Evolutionary conservation across 2,113 vertebrate genomes (phyloP).

Genomic region (Leuciscus idus): DNA sequence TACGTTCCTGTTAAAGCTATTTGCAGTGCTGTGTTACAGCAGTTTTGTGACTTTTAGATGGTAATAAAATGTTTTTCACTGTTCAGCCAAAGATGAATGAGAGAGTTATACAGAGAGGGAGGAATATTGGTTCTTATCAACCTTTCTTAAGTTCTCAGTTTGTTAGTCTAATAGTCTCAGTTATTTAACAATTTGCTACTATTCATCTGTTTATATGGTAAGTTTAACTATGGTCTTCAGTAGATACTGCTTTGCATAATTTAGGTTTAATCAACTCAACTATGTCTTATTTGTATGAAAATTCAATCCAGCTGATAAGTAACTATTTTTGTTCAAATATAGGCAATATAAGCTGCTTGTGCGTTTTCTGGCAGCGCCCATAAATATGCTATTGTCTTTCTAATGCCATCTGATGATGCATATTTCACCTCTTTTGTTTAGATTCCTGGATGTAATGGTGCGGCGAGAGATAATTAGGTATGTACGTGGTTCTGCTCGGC

Average conservation of each 20-base stretch:
- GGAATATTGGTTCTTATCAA: background rate
- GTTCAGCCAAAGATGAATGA: slow-evolving; percentile 16
- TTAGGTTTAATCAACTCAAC: background rate
- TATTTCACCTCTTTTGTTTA: slow-evolving; percentile 39
- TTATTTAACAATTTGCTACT: background rate
- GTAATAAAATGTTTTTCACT: slow-evolving; percentile 23
- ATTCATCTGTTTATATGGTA: background rate
- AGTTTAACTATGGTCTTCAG: background rate
- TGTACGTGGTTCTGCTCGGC: slow-evolving; percentile 20
- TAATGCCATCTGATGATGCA: background rate
- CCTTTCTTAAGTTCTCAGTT: background rate
- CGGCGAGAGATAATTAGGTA: slow-evolving; percentile 32
- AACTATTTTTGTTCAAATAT: background rate
- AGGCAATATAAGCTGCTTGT: background rate
- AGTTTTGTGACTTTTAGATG: background rate
- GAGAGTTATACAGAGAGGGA: background rate
- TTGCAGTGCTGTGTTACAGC: background rate
- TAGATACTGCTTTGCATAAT: background rate
- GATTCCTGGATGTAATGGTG: slow-evolving; percentile 27
- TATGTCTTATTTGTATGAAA: background rate
- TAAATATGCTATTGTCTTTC: background rate
- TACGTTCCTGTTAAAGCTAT: background rate
- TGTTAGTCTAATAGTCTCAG: background rate
- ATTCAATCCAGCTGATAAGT: background rate
- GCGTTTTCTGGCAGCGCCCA: background rate